Base-by-base conservation (phyloP, 1,140 invertebrate species). In the Neodiprion virginianus region DNA sequence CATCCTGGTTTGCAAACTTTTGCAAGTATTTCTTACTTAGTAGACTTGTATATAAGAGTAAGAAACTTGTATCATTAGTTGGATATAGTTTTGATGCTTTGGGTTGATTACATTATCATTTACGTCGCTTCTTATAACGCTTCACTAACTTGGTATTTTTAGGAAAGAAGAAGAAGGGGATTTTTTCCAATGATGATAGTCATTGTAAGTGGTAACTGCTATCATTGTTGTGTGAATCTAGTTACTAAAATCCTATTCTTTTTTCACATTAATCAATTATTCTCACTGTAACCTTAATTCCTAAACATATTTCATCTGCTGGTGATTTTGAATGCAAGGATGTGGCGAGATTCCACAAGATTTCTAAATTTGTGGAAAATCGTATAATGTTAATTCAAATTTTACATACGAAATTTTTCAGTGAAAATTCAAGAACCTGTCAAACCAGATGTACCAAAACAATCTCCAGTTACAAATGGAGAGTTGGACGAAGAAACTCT, bases 401-500 rank as follows among this genome's bases (percentile, higher is more conserved):
- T 69, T 77, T 48, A 77, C 79, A 74, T 21, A 72, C 12, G 73
- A 69, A 48, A 70, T 61, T 72, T 74, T 77, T 21, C 49, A 90
- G 91, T 89, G 23, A 91, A 91, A 88, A 88, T 89, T 83, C 89
- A 90, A 77, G 91, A 92, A 86, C 82, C 87, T 69, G 90, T 90
- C 77, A 90, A 89, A 78, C 83, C 85, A 14, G 84, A 76, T 71
- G 84, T 85, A 73, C 72, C 78, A 12, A 73, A 76, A 7, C 82
- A 83, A 82, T n/a, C 74, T 49, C 76, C 83, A 76, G 79, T 88
- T 74, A 79, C 82, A 78, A 89, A 92, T 80, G 88, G 88, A 69
- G 84, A 89, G 68, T 75, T 88, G 5, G 88, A 90, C 67, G 92
- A 94, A 77, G 93, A 94, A 72, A 87, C 91, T 50, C 89, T 95